phyloP scores from a whole-genome alignment of 2,888 invertebrate species.

The Eucera pruinosa region DNA sequence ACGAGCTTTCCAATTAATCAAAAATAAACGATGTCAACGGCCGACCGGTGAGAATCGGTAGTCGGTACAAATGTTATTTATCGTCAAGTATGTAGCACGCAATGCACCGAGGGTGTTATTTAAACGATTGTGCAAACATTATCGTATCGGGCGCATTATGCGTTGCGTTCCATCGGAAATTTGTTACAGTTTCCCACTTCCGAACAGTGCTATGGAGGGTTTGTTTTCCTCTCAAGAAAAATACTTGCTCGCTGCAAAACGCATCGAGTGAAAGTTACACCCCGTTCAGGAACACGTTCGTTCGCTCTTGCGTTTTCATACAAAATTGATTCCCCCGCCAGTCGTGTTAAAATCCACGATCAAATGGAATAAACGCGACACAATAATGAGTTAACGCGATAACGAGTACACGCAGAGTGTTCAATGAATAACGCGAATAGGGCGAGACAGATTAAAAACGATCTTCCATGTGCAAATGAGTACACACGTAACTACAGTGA shows the following conservation, averaged over 20 bases:
- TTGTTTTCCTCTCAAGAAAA: conserved; percentile 47
- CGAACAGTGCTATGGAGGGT: conserved; percentile 4
- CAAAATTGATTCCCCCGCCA: conserved; percentile 31
- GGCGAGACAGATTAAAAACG: conserved; percentile 37
- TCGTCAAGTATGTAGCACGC: conserved; percentile 65
- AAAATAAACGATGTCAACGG: conserved; percentile 72
- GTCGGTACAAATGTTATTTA: conserved; percentile 76
- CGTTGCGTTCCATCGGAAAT: conserved; percentile 37
- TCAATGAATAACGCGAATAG: conserved; percentile 6
- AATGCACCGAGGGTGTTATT: conserved; percentile 55
- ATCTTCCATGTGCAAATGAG: conserved; percentile 29
- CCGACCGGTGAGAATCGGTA: conserved; percentile 60
- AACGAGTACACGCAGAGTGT: conserved; percentile 26
- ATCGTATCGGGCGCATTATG: conserved; percentile 58
- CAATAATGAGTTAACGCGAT: conserved; percentile 42
- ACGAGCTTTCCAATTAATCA: conserved; percentile 74
- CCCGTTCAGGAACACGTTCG: background rate
- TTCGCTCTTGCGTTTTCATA: conserved; percentile 3
- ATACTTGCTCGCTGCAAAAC: conserved; percentile 19
- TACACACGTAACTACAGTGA: conserved; percentile 17
- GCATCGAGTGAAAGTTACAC: conserved; percentile 34
- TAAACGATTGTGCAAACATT: conserved; percentile 64
- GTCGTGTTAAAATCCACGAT: conserved; percentile 37
- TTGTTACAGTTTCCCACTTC: conserved; percentile 42
- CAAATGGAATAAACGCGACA: conserved; percentile 24